Evolutionary conservation across 2,113 vertebrate species (phyloP).

Genomic region (Isurus oxyrinchus): DNA sequence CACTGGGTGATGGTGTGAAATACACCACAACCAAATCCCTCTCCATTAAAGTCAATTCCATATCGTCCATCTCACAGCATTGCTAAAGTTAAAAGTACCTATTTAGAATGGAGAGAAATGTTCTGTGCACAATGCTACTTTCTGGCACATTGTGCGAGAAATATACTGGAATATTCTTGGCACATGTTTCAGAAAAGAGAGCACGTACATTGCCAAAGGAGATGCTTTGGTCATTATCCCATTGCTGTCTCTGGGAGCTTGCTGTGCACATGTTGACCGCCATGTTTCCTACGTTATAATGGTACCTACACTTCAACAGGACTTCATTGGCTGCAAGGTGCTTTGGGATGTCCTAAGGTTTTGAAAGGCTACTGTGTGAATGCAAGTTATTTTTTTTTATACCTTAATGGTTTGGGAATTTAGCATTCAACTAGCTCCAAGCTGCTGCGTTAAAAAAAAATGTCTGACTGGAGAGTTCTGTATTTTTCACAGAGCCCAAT

Average conservation of each 20-base stretch:
- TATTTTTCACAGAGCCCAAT: constrained; percentile 56
- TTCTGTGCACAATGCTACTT: not conserved
- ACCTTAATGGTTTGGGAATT: not conserved
- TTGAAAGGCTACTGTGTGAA: not conserved
- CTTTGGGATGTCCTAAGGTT: not conserved
- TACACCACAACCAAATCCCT: too few species aligned
- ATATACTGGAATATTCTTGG: not conserved
- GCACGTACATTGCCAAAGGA: not conserved
- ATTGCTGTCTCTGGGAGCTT: not conserved
- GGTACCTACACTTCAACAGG: not conserved
- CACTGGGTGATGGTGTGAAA: too few species aligned
- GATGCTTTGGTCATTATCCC: too few species aligned
- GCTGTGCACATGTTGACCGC: too few species aligned
- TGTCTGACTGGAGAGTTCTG: not conserved
- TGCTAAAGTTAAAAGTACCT: not conserved
- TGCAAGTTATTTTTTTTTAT: not conserved
- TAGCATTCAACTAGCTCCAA: not conserved
- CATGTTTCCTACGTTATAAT: not conserved
- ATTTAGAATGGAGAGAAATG: too few species aligned
- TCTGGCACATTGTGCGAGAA: not conserved
- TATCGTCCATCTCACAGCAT: not conserved
- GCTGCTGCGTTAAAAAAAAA: not conserved
- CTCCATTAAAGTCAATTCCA: not conserved
- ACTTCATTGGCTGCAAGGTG: not conserved
- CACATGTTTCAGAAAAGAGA: not conserved